These are phyloP conservation scores for Rhinopomastus cyanomelas DNA, from an alignment of 2,113 vertebrate species.

Conservation along the genomic window DNA sequence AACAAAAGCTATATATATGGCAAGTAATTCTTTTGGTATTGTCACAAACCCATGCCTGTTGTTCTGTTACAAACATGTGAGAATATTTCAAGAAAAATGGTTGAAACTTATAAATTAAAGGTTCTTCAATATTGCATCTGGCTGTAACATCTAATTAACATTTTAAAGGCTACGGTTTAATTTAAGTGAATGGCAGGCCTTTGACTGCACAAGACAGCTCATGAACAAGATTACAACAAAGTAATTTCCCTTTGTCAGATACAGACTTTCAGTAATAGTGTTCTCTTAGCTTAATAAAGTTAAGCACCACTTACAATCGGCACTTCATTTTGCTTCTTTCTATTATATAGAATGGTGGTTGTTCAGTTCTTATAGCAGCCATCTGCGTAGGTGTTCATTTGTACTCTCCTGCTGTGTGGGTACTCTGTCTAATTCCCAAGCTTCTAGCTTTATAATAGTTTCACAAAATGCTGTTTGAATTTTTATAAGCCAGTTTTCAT, in stretches of 20 bases:
- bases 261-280: conserved; percentile 65
- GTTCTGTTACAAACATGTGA: conserved; percentile 59
- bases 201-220: conserved; percentile 72
- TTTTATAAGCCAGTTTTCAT: conserved; percentile 69
- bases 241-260: conserved; percentile 75
- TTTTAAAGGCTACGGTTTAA: conserved; percentile 72
- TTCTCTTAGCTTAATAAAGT: conserved; percentile 76
- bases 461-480: conserved; percentile 67
- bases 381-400: conserved; percentile 69
- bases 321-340: conserved; percentile 71
- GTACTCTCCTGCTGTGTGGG: conserved; percentile 68
- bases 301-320: conserved; percentile 72
- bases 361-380: conserved; percentile 71
- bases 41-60: conserved; percentile 51
- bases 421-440: conserved; percentile 67
- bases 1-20: conserved; percentile 54
- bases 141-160: conserved; percentile 72
- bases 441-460: conserved; percentile 68
- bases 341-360: conserved; percentile 59
- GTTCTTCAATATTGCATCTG: conserved; percentile 70
- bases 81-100: conserved; percentile 64
- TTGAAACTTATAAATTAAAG: conserved; percentile 70
- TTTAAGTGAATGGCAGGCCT: conserved; percentile 71
- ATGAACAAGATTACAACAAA: conserved; percentile 72
- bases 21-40: conserved; percentile 56